Evolutionary conservation across 30 jellyfish, hydroid and myxozoan genomes (phyloP).

Genomic region (Aurelia aurita complex sp. Pacific): DNA sequence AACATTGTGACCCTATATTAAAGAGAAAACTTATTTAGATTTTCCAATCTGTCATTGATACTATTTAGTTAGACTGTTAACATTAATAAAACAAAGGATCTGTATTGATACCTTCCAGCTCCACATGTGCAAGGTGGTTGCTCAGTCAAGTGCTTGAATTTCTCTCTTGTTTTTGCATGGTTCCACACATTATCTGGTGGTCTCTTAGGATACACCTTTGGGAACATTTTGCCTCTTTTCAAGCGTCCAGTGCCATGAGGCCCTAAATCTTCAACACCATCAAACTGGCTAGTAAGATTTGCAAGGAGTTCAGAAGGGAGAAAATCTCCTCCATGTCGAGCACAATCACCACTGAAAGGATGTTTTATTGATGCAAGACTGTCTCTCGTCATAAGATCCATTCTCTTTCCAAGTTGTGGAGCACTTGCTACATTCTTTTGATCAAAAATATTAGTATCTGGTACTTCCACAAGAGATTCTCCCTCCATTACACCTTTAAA

Average conservation of each 20-base stretch:
- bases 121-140: conserved; percentile 97
- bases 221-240: conserved; percentile 32
- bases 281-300: conserved; percentile 59
- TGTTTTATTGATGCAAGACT: conserved; percentile 29
- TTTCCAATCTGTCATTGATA: too few relatives aligned
- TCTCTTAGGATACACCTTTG: conserved; percentile 54
- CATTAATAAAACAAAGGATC: too few relatives aligned
- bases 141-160: conserved; percentile 80
- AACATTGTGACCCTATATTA: too few relatives aligned
- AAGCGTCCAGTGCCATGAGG: conserved; percentile 52
- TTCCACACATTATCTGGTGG: conserved; percentile 88
- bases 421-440: background rate
- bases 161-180: conserved; percentile 73
- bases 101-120: conserved; percentile 85
- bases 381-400: conserved; percentile 22
- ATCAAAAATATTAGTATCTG: background rate
- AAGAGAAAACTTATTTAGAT: too few relatives aligned
- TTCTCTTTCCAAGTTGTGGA: background rate
- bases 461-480: background rate
- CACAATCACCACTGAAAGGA: conserved; percentile 47
- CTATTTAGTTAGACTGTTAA: too few relatives aligned
- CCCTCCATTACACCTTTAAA: conserved; percentile 30
- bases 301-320: conserved; percentile 78
- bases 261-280: conserved; percentile 64
- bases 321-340: conserved; percentile 46